These are phyloP conservation scores for Carcharodon carcharias DNA, from an alignment of 2,797 vertebrate genomes.

Conservation along the genomic window DNA sequence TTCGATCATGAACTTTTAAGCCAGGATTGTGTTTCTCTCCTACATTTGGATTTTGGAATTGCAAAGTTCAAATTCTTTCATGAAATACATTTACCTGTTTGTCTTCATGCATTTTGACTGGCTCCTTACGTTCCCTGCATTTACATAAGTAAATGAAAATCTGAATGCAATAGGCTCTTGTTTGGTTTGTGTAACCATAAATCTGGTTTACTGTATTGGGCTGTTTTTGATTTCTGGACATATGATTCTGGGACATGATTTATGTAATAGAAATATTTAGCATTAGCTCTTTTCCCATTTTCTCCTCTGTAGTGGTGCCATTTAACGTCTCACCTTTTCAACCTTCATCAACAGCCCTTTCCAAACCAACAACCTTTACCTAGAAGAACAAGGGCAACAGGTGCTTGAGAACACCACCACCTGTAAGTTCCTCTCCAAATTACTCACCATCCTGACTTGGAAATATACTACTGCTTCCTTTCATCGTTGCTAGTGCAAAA, in stretches of 20 bases:
- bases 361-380: not conserved
- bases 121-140: not conserved
- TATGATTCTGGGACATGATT: not conserved
- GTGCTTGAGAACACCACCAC: too few relatives aligned
- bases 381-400: not conserved
- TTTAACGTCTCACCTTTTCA: not conserved
- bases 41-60: constrained; percentile 17
- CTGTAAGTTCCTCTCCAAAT: not conserved
- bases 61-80: not conserved
- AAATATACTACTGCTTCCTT: not conserved
- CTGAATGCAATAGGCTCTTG: not conserved
- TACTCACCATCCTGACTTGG: too few relatives aligned
- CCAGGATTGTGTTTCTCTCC: not conserved
- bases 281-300: not conserved
- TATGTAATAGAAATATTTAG: not conserved
- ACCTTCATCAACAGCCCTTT: not conserved
- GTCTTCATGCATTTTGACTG: not conserved
- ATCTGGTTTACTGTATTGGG: not conserved
- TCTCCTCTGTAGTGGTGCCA: not conserved
- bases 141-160: too few relatives aligned
- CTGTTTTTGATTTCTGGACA: not conserved
- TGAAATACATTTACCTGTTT: not conserved
- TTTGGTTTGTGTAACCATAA: not conserved
- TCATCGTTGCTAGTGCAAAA: not conserved
- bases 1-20: not conserved